Conservation (phyloP, 1,140 invertebrate species). For the Cotesia glomerata region DNA sequence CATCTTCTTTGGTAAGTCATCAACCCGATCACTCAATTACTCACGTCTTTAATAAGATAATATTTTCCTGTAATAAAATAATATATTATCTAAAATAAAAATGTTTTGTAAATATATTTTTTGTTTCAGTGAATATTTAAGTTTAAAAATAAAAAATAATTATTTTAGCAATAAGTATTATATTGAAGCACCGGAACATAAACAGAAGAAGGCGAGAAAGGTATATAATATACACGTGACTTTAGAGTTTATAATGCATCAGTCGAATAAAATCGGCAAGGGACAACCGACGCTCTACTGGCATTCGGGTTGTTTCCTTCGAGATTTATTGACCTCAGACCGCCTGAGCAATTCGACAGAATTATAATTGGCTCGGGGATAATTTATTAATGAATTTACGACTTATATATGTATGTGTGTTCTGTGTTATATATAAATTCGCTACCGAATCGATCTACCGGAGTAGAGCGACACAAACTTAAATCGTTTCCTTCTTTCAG, state of each 20-base stretch:
- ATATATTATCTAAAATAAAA: not conserved
- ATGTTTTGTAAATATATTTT: not conserved
- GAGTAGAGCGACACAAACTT: not conserved
- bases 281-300: constrained; percentile 31
- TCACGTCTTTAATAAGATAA: not conserved
- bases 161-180: no score
- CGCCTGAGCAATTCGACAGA: constrained; percentile 46
- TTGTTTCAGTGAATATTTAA: not conserved
- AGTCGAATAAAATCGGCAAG: constrained; percentile 12
- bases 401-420: constrained; percentile 11
- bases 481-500: constrained; percentile 37
- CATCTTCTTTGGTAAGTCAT: not conserved
- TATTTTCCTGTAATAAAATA: not conserved
- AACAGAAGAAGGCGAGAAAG: constrained; percentile 1
- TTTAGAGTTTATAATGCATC: constrained; percentile 21
- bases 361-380: constrained; percentile 49
- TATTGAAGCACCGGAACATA: not conserved
- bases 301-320: constrained; percentile 42
- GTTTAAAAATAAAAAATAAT: not conserved
- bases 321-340: constrained; percentile 47
- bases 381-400: constrained; percentile 54
- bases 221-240: constrained; percentile 17
- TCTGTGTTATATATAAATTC: constrained; percentile 23
- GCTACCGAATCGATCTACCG: not conserved
- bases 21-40: constrained; percentile 28